Conservation (phyloP, 2,888 invertebrate genomes). For the Diabrotica balteata region DNA sequence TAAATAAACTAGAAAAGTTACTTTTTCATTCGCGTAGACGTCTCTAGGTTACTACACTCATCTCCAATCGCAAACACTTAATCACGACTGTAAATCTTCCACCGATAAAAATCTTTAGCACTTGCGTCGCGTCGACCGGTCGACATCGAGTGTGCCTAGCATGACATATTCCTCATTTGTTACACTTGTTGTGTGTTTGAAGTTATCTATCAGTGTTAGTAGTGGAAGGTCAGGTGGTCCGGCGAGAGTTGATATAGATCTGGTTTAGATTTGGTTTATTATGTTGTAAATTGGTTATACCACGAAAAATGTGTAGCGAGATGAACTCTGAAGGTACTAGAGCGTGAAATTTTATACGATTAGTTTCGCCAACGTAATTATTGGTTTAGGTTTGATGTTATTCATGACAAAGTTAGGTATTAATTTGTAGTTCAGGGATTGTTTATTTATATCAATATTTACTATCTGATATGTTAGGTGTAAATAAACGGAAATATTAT, state of each 20-base stretch:
- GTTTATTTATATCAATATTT: too few relatives aligned
- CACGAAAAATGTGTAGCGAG: not conserved
- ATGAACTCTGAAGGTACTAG: conserved; percentile 5
- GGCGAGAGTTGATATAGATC: conserved; percentile 1
- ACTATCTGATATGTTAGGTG: too few relatives aligned
- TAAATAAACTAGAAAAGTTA: conserved; percentile 20
- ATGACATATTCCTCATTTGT: conserved; percentile 19
- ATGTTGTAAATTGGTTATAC: conserved; percentile 1
- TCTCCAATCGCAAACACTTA: conserved; percentile 26
- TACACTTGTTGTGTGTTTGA: conserved; percentile 5
- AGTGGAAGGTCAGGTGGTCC: conserved; percentile 13
- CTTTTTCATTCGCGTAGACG: conserved; percentile 22
- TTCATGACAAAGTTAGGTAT: too few relatives aligned
- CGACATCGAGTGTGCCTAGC: conserved; percentile 19
- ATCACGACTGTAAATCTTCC: conserved; percentile 19
- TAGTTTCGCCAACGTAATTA: not conserved
- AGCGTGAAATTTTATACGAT: not conserved
- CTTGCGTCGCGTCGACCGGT: conserved; percentile 18
- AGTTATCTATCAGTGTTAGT: conserved; percentile 10
- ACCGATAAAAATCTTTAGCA: conserved; percentile 28
- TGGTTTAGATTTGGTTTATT: not conserved
- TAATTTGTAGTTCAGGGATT: too few relatives aligned
- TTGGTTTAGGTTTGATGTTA: not conserved
- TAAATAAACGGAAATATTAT: too few relatives aligned
- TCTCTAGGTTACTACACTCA: conserved; percentile 32